These are phyloP conservation scores for Papilio elwesi DNA, from an alignment of 2,888 invertebrate genomes.

Conservation along the genomic window DNA sequence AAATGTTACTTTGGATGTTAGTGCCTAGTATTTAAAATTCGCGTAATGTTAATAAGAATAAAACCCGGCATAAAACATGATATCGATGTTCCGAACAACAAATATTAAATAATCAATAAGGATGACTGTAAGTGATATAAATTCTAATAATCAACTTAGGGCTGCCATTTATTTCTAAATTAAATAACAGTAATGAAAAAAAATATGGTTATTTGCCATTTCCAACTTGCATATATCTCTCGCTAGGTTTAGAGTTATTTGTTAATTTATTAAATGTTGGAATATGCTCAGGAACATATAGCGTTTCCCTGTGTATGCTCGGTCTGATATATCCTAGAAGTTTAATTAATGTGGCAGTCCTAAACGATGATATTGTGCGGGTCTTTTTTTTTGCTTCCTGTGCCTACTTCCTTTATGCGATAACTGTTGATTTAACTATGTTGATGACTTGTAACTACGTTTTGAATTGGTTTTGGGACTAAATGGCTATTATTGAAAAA, in stretches of 20 bases:
- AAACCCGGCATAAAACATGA: constrained; percentile 14
- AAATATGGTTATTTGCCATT: not conserved
- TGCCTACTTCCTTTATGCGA: constrained; percentile 35
- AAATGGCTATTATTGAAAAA: not conserved
- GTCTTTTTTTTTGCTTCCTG: constrained; percentile 34
- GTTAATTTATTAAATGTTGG: no score
- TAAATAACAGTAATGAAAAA: not conserved
- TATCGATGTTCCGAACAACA: not conserved
- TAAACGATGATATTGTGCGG: constrained; percentile 18
- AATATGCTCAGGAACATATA: no score
- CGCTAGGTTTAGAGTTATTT: no score
- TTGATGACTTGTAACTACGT: not conserved
- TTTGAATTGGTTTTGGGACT: constrained; percentile 14
- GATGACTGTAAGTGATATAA: constrained; percentile 38
- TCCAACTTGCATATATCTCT: not conserved
- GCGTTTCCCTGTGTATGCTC: not conserved
- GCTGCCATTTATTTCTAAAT: constrained; percentile 24
- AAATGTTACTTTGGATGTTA: not conserved
- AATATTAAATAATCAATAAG: constrained; percentile 13
- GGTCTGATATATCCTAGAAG: not conserved
- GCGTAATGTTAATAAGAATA: constrained; percentile 10
- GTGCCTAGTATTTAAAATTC: not conserved
- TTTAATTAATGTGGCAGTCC: constrained; percentile 24
- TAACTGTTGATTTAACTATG: constrained; percentile 25
- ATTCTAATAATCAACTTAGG: constrained; percentile 13